Conservation (phyloP, 2,797 vertebrate genomes). For the Platyrinchus mystaceus region DNA sequence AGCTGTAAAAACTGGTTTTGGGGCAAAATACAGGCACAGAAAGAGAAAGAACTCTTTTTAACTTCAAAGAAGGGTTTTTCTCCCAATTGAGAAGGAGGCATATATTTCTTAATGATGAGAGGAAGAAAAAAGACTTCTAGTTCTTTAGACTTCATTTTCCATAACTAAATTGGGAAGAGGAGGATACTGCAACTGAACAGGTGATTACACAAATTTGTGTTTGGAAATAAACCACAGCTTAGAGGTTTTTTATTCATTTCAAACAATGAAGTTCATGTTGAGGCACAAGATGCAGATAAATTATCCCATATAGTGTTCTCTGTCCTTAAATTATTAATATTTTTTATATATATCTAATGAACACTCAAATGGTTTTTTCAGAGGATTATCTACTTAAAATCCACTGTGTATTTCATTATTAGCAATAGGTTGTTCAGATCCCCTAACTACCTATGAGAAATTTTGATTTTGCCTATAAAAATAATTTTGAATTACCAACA, state of each 20-base stretch:
- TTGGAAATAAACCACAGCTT: neutral
- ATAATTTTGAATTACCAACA: neutral
- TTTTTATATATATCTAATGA: neutral
- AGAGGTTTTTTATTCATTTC: neutral
- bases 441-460: neutral
- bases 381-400: neutral
- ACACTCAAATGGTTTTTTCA: neutral
- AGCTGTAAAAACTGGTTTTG: neutral
- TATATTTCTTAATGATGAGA: neutral
- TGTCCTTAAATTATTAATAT: neutral
- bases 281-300: neutral
- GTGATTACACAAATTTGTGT: neutral
- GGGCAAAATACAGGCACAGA: neutral
- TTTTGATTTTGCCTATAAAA: neutral
- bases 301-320: neutral
- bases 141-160: neutral
- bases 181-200: neutral
- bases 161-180: neutral
- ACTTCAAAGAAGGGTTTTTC: neutral
- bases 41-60: neutral
- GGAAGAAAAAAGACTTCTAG: neutral
- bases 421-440: neutral
- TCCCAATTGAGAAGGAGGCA: fast-evolving
- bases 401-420: neutral
- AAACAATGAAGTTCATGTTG: neutral